Evolutionary conservation across 1,140 invertebrate species (phyloP).

Genomic region (Calephelis nemesis): DNA sequence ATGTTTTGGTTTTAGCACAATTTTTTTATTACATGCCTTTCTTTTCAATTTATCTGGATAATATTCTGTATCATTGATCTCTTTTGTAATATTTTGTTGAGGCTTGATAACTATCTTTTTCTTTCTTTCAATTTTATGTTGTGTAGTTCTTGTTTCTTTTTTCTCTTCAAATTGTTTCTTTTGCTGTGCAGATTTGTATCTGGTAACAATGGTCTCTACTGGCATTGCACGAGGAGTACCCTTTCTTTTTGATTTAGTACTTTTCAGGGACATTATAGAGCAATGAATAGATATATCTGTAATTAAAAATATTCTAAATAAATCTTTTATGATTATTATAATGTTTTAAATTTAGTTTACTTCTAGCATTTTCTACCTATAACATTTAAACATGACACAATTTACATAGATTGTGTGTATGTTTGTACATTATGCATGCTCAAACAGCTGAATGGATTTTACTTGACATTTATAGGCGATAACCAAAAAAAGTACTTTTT

Average conservation of each 20-base stretch:
- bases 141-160: slow-evolving; percentile 25
- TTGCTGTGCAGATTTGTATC: slow-evolving; percentile 49
- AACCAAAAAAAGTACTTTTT: too few species aligned
- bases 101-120: slow-evolving; percentile 2
- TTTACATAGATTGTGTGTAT: too few species aligned
- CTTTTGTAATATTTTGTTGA: neutral
- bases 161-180: slow-evolving; percentile 36
- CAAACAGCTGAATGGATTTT: too few species aligned
- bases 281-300: slow-evolving; percentile 1
- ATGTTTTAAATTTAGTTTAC: too few species aligned
- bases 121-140: slow-evolving; percentile 6
- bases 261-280: slow-evolving; percentile 28
- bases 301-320: neutral
- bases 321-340: too few species aligned
- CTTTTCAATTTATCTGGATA: slow-evolving; percentile 48
- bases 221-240: slow-evolving; percentile 31
- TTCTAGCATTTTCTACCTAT: too few species aligned
- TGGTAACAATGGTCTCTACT: slow-evolving; percentile 47
- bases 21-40: slow-evolving; percentile 31
- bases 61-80: slow-evolving; percentile 37
- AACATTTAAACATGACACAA: too few species aligned
- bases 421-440: too few species aligned
- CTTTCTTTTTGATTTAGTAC: slow-evolving; percentile 22
- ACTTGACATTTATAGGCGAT: too few species aligned
- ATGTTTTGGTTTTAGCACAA: slow-evolving; percentile 45